These are phyloP conservation scores for Zootoca vivipara DNA, from an alignment of 2,113 vertebrate genomes.

Conservation along the genomic window DNA sequence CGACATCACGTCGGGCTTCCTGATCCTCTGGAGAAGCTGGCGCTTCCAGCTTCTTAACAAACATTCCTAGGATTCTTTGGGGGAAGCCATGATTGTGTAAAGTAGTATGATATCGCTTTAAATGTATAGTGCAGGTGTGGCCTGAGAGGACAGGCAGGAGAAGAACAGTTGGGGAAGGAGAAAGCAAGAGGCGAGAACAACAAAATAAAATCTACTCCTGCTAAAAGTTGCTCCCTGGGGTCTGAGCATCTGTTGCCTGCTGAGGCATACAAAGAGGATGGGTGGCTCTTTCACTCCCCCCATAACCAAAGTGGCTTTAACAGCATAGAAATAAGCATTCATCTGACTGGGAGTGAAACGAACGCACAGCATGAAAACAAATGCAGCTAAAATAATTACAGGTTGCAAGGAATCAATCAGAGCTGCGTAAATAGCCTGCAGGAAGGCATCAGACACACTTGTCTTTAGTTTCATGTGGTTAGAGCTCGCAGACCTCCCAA, in stretches of 20 bases:
- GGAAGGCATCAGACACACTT: conserved; percentile 47
- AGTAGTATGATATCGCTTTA: no score
- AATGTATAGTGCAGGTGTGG: no score
- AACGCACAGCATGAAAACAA: conserved; percentile 64
- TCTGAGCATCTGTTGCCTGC: background rate
- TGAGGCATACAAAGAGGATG: background rate
- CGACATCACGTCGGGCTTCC: no score
- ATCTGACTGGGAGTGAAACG: conserved; percentile 49
- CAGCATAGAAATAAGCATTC: conserved; percentile 29
- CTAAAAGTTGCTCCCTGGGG: background rate
- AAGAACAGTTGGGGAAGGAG: background rate
- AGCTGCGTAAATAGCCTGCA: conserved; percentile 63
- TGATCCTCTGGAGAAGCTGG: no score
- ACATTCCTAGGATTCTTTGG: no score
- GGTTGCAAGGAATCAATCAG: conserved; percentile 71
- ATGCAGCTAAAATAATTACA: conserved; percentile 71
- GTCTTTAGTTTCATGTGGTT: conserved; percentile 17
- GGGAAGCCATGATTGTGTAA: no score
- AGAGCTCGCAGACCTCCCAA: rapidly evolving
- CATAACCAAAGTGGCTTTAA: conserved; percentile 18
- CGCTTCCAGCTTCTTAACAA: no score
- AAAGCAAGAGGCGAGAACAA: background rate
- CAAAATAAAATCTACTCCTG: background rate
- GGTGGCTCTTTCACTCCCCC: background rate
- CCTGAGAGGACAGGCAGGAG: background rate